Evolutionary conservation across 2,113 vertebrate genomes (phyloP).

Genomic region (Turnix velox): DNA sequence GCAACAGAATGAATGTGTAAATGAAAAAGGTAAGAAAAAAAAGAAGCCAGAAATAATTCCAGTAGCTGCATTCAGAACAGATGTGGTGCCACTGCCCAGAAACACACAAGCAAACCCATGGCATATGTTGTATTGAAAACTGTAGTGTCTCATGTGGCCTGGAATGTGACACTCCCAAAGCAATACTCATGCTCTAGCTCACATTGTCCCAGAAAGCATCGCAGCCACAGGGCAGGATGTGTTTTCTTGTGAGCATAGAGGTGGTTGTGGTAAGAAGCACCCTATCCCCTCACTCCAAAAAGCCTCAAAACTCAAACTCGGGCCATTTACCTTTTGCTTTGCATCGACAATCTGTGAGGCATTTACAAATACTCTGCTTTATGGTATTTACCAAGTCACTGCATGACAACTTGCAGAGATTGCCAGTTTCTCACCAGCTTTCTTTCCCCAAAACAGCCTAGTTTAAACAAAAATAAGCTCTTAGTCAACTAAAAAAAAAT

Average conservation of each 20-base stretch:
- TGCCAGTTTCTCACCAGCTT: neutral
- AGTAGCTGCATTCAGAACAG: neutral
- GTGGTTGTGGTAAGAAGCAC: neutral
- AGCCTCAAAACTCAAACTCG: neutral
- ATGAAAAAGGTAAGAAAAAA: neutral
- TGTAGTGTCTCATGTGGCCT: constrained; percentile 55
- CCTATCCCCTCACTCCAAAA: neutral
- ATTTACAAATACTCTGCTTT: neutral
- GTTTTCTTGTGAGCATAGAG: constrained; percentile 9
- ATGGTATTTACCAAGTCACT: neutral
- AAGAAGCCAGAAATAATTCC: neutral
- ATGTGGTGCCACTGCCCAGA: neutral
- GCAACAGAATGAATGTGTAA: neutral
- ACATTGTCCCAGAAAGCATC: neutral
- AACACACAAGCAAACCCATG: neutral
- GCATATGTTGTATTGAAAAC: constrained; percentile 47
- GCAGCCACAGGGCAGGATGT: neutral
- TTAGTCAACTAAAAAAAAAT: neutral
- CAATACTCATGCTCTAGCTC: constrained; percentile 80
- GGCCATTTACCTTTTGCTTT: neutral
- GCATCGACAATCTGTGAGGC: neutral
- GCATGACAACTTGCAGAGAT: neutral
- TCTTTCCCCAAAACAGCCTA: neutral
- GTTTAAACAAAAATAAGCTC: neutral
- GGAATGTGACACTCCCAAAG: constrained; percentile 75